phyloP scores from a whole-genome alignment of 2,888 invertebrate species.

The Stenodema calcarata region DNA sequence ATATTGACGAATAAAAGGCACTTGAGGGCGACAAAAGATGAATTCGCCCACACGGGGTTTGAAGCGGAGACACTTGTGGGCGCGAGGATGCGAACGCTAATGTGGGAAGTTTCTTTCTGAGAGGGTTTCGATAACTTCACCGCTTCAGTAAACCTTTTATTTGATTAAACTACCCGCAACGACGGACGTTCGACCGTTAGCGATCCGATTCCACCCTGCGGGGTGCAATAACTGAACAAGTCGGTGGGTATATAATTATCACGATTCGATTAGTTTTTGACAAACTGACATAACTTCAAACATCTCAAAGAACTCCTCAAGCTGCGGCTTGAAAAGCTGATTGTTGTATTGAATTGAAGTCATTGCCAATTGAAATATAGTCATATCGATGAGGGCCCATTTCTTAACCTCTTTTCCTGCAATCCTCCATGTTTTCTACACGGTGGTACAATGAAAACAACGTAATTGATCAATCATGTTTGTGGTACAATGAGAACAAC shows the following conservation, averaged over 20 bases:
- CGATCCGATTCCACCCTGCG: neutral
- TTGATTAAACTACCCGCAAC: neutral
- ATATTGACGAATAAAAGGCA: slow-evolving; percentile 26
- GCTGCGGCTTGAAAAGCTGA: too few species aligned
- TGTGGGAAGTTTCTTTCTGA: neutral
- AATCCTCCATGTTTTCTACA: too few species aligned
- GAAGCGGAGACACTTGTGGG: neutral
- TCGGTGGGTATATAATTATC: neutral
- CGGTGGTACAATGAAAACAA: too few species aligned
- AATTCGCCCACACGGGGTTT: slow-evolving; percentile 1
- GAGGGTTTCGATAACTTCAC: neutral
- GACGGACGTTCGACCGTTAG: neutral
- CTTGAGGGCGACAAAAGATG: slow-evolving; percentile 25
- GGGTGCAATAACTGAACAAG: neutral
- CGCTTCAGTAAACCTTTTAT: neutral
- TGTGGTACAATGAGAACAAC: too few species aligned
- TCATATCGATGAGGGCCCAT: too few species aligned
- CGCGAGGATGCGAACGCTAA: neutral
- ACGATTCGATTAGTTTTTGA: neutral
- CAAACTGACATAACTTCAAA: neutral
- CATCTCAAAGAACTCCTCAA: too few species aligned
- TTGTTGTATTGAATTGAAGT: too few species aligned
- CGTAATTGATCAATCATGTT: too few species aligned
- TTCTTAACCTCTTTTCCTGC: too few species aligned
- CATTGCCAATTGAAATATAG: too few species aligned